Evolutionary conservation across 2,113 vertebrate genomes (phyloP).

Genomic region (Lampris megalopsis): DNA sequence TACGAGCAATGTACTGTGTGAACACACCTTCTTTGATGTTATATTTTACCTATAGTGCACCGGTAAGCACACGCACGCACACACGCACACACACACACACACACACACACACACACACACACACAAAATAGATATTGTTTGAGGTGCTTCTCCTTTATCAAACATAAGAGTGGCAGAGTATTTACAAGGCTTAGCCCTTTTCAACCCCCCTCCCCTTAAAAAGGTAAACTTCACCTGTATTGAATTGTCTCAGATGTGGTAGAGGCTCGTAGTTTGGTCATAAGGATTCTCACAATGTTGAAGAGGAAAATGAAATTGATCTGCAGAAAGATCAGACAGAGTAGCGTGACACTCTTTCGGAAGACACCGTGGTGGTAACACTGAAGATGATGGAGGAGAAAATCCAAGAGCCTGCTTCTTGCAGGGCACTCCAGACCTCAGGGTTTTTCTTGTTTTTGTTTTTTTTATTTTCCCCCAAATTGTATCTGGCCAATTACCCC

Average conservation of each 20-base stretch:
- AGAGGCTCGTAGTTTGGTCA: conserved; percentile 95
- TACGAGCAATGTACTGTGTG: no score
- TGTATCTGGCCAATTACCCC: no score
- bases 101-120: conserved; percentile 1
- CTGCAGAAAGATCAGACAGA: conserved; percentile 71
- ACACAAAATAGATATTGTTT: neutral
- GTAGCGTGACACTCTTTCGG: neutral
- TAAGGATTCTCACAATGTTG: conserved; percentile 96
- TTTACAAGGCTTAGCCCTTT: neutral
- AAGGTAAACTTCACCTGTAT: conserved; percentile 66
- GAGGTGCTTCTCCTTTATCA: neutral
- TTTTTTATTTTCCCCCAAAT: no score
- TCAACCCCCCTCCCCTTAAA: neutral
- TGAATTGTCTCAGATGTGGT: conserved; percentile 95
- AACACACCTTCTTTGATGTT: neutral
- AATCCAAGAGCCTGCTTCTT: no score
- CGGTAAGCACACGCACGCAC: no score
- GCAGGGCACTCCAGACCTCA: no score
- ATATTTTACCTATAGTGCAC: no score
- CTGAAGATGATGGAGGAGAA: no score
- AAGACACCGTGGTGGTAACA: neutral
- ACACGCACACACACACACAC: neutral
- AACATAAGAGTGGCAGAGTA: neutral
- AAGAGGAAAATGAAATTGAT: conserved; percentile 98
- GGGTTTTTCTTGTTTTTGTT: no score